Conservation (phyloP, 1,140 invertebrate genomes). For the Brachionus rotundiformis region DNA sequence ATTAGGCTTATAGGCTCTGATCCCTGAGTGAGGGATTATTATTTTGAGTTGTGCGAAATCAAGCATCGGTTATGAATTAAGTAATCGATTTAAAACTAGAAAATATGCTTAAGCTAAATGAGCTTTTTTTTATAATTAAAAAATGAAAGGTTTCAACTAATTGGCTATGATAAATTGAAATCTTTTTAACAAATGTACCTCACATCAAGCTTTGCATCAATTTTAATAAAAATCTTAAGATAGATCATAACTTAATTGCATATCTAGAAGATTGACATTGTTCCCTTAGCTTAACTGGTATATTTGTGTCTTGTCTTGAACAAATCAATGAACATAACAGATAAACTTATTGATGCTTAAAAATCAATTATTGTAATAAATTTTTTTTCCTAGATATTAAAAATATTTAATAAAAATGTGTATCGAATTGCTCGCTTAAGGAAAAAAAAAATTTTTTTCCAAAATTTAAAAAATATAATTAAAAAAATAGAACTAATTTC, state of each 20-base stretch:
- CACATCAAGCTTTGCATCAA: background rate
- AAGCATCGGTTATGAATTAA: background rate
- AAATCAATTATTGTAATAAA: background rate
- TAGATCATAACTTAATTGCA: too few relatives aligned
- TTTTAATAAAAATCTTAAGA: background rate
- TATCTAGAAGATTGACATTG: too few relatives aligned
- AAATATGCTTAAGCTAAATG: background rate
- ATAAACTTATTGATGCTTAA: background rate
- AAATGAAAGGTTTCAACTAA: background rate
- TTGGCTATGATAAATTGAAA: background rate
- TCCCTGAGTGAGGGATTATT: background rate
- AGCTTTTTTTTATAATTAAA: background rate
- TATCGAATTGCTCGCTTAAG: background rate
- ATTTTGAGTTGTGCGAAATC: background rate
- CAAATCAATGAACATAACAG: background rate
- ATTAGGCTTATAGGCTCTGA: background rate
- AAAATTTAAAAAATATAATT: background rate
- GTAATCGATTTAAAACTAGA: background rate
- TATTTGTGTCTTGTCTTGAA: background rate
- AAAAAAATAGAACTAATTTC: background rate
- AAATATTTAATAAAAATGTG: too few relatives aligned
- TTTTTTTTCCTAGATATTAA: background rate
- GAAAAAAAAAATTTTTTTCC: background rate
- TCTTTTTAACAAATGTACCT: background rate
- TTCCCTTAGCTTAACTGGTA: background rate